Evolutionary conservation across 2,797 vertebrate species (phyloP), one percentile per base, ranked within the genome.

Genomic region (Coregonus ussuriensis): DNA sequence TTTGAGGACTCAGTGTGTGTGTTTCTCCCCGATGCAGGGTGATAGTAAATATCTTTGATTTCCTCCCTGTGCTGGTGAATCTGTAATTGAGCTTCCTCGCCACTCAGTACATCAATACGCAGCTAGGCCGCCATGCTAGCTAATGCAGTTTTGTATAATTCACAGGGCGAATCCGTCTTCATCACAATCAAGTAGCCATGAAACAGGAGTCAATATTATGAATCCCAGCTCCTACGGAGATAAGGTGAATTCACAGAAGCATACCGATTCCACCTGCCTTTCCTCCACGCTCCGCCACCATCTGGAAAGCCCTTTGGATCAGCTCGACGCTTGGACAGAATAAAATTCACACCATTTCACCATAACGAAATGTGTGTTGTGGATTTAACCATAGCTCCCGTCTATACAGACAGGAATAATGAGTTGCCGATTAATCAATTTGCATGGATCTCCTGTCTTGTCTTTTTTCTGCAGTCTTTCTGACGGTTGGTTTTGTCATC

Each of bases 41-140:
- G 71, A 82, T 80, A 84, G 82, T 84, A 74, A 86, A 86, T 21
- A 80, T 77, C 84, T 86, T 77, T 88, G 78, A 85, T 86, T 88
- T 83, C 73, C 74, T 83, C 74, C 37, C 51, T 37, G 1, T 25
- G 35, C n/a, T 35, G 53, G 67, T 29, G 74, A 41, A 82, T 71
- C 37, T 37, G 52, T 85, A 85, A 86, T 72, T 76, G 77, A 86
- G 84, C 47, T 70, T 73, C 79, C 74, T 53, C 67, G 81, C 77
- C 81, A 25, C 62, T 7, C 16, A 9, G 62, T 65, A 11, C 21
- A 4, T 1, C 6, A 13, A 13, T 5, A 13, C 71, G 41, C 62
- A 18, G 77, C 82, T 70, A 59, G 83, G 81, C 75, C 41, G 75
- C 41, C 21, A 78, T 71, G 71, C 71, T 53, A 69, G 79, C 81